Evolutionary conservation across 1,140 invertebrate species (phyloP), one percentile per base, ranked within the genome.

Genomic region (Panagrolaimus sp.): DNA sequence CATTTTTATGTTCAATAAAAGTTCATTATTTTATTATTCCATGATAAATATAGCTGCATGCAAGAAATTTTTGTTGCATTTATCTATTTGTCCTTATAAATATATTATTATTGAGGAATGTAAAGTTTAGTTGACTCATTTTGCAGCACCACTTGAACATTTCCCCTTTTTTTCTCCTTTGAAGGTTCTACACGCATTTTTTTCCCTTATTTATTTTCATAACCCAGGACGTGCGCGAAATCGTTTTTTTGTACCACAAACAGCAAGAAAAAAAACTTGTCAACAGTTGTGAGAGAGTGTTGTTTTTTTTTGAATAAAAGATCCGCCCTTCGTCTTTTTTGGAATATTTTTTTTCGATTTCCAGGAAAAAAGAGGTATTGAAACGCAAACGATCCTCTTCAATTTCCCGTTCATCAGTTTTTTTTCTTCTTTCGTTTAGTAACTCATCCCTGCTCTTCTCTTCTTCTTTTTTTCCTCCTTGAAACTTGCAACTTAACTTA

Each of bases 111-210:
- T 38, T 38, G 32, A 38, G 7, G 7, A 38, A 38, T n/a, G n/a
- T n/a, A 38, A 38, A 38, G 32, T 38, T 38, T 38, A 38, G 32
- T 38, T 38, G 32, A 38, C 32, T 38, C 21, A 58, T 58, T 58
- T 28, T 26, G 52, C 21, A 58, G 28, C 52, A 28, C 52, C 52
- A 58, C 52, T 58, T 58, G 52, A 58, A 28, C 21, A 26, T 58
- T 58, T 38, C 32, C 7, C 7, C 7, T 38, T 38, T 28, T 28
- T 21, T 58, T 58, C 21, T 58, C 52, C 21, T 14, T 21, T 28
- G 52, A n/a, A 12, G 52, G 28, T 28, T 21, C 28, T 58, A 26
- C 28, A 21, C 52, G 52, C 52, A 21, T 58, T 28, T 58, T 58
- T 58, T 58, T 52, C n/a, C 21, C 52, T 21, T 38, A 38, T 38